Base-by-base conservation (phyloP, 2,888 invertebrate genomes). In the Drosophila helvetica region DNA sequence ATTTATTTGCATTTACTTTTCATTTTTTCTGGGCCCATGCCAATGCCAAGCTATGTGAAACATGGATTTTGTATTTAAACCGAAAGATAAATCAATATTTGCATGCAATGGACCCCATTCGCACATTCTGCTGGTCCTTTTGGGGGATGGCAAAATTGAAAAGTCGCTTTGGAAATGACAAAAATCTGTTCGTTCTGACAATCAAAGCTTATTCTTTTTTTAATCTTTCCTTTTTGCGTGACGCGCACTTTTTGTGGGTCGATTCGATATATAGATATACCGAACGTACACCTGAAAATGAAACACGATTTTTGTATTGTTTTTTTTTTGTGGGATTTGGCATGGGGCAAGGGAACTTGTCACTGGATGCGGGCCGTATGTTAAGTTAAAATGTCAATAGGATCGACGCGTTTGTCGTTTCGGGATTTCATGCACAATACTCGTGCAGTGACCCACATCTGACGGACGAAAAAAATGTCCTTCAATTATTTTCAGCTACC, bases 311-410 rank as follows among this genome's bases (percentile, higher is more conserved):
- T 52, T 38, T n/a, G 12, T 12, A 0, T 5, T 12, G 3, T 15
- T 38, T 3, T 15, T 22, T 15, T 38, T 5, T 6, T 30, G 30
- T 30, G 30, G 25, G 3, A 10, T 3, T 10, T 3, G 30, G 30
- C 30, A 33, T 3, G 33, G 10, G 30, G 30, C 30, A 3, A 3
- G 33, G 33, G 12, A 33, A 27, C 53, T 48, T 52, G 48, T 46
- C 46, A 62, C 45, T 52, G 38, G 27, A 25, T 61, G 30, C 45
- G 33, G 45, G 48, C 1, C 48, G 38, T 38, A 38, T 66, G 55
- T 58, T 56, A 63, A 74, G 75, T 69, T 59, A 60, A 74, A 74
- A 74, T 69, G 74, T 74, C 74, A 74, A 75, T 75, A 59, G 63
- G 46, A 69, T 60, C 33, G 55, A 5, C 27, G 60, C 9, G 38